Conservation (phyloP, 2,113 vertebrate species). For the Pimephales promelas region DNA sequence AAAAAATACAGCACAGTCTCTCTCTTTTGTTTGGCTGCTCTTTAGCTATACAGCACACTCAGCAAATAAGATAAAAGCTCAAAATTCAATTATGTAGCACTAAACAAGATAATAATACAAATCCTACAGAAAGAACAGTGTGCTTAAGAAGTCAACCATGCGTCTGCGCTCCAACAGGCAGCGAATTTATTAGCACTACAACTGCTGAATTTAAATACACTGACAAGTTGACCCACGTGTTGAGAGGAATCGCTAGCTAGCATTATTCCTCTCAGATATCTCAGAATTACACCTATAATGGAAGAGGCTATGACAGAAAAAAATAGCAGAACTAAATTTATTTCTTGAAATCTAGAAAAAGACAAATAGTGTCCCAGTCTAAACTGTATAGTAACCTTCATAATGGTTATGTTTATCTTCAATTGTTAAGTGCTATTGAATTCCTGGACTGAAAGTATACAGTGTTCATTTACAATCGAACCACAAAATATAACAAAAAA, state of each 20-base stretch:
- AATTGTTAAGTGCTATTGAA: no score
- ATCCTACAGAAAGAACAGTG: slow-evolving; percentile 43
- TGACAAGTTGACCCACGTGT: slow-evolving; percentile 45
- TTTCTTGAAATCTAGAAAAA: neutral
- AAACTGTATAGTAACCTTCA: no score
- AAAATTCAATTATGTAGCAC: slow-evolving; percentile 52
- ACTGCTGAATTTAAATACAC: slow-evolving; percentile 54
- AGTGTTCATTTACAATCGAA: neutral
- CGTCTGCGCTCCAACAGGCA: neutral
- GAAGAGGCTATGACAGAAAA: neutral
- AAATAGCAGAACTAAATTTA: neutral
- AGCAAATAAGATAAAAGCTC: slow-evolving; percentile 46
- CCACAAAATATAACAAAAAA: neutral
- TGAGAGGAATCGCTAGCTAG: slow-evolving; percentile 7
- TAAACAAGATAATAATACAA: slow-evolving; percentile 54
- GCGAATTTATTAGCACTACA: slow-evolving; percentile 53
- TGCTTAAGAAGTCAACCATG: slow-evolving; percentile 39
- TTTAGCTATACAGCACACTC: slow-evolving; percentile 43
- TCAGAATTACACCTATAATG: slow-evolving; percentile 36
- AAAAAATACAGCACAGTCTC: slow-evolving; percentile 47
- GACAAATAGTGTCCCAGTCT: neutral
- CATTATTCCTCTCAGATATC: slow-evolving; percentile 43
- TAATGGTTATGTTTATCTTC: no score
- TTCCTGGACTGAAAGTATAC: neutral
- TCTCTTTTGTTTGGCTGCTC: slow-evolving; percentile 41